A percentile compares a stretch with the other conserved stretches of the same genome.
Evolutionary conservation across 2,888 invertebrate species (phyloP).

Genomic region (Eristalinus sepulchralis): DNA sequence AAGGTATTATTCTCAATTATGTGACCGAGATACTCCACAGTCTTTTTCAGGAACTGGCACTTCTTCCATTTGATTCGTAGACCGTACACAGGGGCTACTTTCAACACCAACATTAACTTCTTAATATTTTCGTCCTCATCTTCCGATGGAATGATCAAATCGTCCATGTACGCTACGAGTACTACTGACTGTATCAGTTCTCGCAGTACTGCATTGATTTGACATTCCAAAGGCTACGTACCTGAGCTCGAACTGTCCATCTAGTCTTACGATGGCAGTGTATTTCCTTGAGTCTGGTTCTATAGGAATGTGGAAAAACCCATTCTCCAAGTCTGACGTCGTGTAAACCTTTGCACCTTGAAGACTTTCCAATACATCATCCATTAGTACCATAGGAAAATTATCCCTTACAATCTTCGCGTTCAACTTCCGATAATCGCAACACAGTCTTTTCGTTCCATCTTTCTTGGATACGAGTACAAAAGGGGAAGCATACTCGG

Average conservation of each 20-base stretch:
- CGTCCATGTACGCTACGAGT: not conserved
- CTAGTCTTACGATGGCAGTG: slow-evolving; percentile 66
- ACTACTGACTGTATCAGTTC: not conserved
- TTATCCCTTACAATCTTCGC: slow-evolving; percentile 61
- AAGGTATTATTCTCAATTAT: not conserved
- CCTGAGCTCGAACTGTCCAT: slow-evolving; percentile 55
- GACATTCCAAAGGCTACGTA: slow-evolving; percentile 68
- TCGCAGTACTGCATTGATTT: not conserved
- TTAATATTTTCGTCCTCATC: not conserved
- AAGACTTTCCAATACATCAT: slow-evolving; percentile 47
- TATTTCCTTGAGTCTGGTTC: slow-evolving; percentile 69
- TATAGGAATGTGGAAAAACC: slow-evolving; percentile 71
- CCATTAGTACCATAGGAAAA: slow-evolving; percentile 66
- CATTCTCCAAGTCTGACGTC: not conserved
- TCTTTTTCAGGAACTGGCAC: not conserved
- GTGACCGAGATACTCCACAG: slow-evolving; percentile 21
- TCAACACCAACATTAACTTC: not conserved
- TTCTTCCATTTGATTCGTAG: slow-evolving; percentile 15
- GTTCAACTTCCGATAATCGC: slow-evolving; percentile 66
- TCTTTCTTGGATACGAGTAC: slow-evolving; percentile 62
- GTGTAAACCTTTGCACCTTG: too few relatives aligned
- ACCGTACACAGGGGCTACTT: not conserved
- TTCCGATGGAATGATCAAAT: not conserved
- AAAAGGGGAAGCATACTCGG: slow-evolving; percentile 73
- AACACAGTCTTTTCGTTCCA: slow-evolving; percentile 54